A percentile compares a stretch with the other conserved stretches of the same genome.
These are phyloP conservation scores for Lophochroa leadbeateri DNA, from an alignment of 2,113 vertebrate genomes.

Conservation along the genomic window DNA sequence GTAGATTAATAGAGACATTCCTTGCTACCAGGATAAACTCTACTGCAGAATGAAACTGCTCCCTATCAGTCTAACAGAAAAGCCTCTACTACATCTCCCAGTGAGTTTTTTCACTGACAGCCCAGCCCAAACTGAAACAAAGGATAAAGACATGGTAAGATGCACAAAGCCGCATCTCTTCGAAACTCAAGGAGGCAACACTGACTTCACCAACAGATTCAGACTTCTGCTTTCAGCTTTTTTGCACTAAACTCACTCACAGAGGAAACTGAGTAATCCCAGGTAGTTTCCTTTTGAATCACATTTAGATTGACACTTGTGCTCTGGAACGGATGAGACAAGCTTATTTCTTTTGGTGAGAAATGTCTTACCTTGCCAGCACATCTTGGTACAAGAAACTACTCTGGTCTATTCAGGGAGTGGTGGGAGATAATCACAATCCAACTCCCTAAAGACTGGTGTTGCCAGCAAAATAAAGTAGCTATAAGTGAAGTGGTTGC, in stretches of 20 bases:
- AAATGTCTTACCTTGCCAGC: neutral
- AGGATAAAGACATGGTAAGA: neutral
- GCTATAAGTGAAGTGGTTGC: neutral
- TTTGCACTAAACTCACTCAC: neutral
- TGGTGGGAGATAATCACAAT: neutral
- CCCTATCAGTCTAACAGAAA: neutral
- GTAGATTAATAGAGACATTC: neutral
- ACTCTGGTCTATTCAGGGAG: neutral
- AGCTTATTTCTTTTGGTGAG: neutral
- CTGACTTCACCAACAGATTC: neutral
- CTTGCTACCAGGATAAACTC: neutral
- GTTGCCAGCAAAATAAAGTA: neutral
- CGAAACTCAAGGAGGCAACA: neutral
- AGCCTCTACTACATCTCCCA: neutral
- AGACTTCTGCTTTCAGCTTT: neutral
- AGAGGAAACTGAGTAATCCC: constrained; percentile 52
- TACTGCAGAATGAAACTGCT: neutral
- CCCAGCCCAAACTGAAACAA: neutral
- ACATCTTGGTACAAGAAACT: neutral
- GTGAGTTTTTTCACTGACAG: neutral
- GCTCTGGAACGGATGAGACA: neutral
- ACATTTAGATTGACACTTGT: neutral
- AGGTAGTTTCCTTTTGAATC: constrained; percentile 53
- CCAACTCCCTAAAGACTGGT: neutral
- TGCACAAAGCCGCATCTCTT: neutral